Conservation (phyloP, 2,888 invertebrate genomes). For the Lepidonotus clava region DNA sequence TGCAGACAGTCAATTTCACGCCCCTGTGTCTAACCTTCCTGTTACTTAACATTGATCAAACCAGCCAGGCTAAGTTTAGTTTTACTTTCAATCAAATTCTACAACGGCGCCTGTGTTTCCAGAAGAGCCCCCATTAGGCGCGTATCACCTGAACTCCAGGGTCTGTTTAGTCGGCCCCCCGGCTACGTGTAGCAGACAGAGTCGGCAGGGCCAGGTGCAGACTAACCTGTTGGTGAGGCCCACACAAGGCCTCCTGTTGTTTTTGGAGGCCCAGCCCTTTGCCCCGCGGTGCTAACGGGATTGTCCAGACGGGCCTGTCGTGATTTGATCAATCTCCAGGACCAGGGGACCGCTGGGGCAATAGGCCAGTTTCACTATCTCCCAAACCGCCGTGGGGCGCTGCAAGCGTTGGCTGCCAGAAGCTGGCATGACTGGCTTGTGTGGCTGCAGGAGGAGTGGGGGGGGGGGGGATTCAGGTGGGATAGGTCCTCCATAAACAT, state of each 20-base stretch:
- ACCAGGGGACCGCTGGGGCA: neutral
- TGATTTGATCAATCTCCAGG: slow-evolving; percentile 35
- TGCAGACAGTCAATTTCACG: no score
- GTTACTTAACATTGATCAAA: no score
- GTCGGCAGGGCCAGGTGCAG: no score
- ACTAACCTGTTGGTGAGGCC: neutral
- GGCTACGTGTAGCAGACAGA: no score
- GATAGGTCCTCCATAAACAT: neutral
- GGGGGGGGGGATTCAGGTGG: neutral
- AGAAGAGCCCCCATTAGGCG: no score
- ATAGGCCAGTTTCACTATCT: neutral
- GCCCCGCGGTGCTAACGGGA: slow-evolving; percentile 18
- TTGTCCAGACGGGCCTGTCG: slow-evolving; percentile 3
- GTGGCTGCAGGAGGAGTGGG: neutral
- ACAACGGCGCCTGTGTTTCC: no score
- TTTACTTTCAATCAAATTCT: no score
- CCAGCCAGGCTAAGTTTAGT: no score
- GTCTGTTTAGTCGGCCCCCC: no score
- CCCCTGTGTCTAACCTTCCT: no score
- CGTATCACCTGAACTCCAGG: no score
- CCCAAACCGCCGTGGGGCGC: neutral
- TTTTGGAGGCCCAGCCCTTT: neutral
- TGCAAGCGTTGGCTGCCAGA: neutral
- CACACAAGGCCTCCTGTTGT: neutral
- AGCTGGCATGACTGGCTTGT: neutral